phyloP scores from a whole-genome alignment of 2,888 invertebrate genomes.

The Leptothorax acervorum region DNA sequence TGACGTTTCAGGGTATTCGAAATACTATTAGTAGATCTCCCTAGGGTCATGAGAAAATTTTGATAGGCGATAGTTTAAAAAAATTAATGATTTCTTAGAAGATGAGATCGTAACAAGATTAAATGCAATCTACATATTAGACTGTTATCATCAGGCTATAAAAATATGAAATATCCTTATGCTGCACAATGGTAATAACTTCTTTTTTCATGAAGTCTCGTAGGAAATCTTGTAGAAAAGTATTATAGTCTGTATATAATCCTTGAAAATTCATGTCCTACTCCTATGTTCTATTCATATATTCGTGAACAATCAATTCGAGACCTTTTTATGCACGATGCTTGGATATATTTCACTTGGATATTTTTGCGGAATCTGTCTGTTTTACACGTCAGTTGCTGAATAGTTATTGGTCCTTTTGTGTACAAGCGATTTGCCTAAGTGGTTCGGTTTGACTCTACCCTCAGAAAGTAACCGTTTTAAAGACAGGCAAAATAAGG shows the following conservation, averaged over 20 bases:
- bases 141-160: neutral
- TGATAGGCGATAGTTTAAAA: neutral
- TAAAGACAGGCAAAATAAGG: constrained; percentile 67
- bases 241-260: neutral
- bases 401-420: constrained; percentile 83
- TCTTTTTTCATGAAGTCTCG: neutral
- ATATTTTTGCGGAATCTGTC: constrained; percentile 82
- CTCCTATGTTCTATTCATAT: neutral
- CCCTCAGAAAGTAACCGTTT: constrained; percentile 71
- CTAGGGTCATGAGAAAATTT: neutral
- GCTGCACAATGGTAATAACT: neutral
- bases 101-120: neutral
- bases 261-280: neutral
- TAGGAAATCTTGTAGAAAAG: no score
- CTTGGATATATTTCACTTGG: constrained; percentile 52
- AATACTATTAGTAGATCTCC: neutral
- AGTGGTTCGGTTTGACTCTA: constrained; percentile 81
- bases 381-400: constrained; percentile 84
- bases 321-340: constrained; percentile 64
- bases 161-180: neutral
- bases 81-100: neutral
- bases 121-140: neutral
- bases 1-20: no score
- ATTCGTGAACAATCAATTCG: constrained; percentile 52
- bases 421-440: constrained; percentile 72